Conservation (phyloP, 64 coral and sea anemone species). For the Acropora yongei region DNA sequence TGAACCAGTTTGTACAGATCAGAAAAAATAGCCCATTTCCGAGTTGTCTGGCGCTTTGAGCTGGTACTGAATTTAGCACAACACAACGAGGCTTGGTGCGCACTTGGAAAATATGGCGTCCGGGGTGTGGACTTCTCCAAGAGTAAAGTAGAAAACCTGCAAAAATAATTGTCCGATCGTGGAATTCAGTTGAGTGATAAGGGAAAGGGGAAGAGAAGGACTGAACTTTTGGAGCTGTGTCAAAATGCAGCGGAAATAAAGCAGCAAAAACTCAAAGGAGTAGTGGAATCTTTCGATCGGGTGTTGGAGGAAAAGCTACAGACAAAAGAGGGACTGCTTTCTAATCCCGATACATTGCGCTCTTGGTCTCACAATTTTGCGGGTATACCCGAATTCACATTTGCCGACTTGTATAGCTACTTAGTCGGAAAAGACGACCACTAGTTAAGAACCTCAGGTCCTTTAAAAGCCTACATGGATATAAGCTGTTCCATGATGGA, state of each 20-base stretch:
- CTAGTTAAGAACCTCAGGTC: conserved; percentile 56
- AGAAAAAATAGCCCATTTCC: conserved; percentile 12
- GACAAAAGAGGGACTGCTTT: conserved; percentile 48
- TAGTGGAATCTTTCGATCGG: conserved; percentile 43
- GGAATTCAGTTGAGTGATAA: conserved; percentile 63
- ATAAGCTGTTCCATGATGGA: conserved; percentile 69
- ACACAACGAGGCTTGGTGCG: conserved; percentile 36
- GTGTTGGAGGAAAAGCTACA: conserved; percentile 64
- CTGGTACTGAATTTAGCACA: conserved; percentile 49
- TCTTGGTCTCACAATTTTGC: conserved; percentile 66
- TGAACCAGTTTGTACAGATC: too few species aligned
- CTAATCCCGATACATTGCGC: conserved; percentile 52
- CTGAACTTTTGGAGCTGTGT: conserved; percentile 58
- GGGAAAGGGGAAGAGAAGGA: conserved; percentile 65
- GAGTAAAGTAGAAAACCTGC: conserved; percentile 56
- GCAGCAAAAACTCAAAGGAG: conserved; percentile 33
- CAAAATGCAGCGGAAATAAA: conserved; percentile 55
- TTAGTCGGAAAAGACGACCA: conserved; percentile 66
- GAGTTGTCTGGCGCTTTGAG: conserved; percentile 51
- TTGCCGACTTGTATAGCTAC: conserved; percentile 68
- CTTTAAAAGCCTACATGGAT: conserved; percentile 68
- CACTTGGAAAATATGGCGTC: conserved; percentile 31
- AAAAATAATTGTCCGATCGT: conserved; percentile 59
- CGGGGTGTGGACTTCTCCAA: conserved; percentile 54
- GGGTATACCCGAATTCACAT: conserved; percentile 65